Percentiles rank a stretch among this genome's conserved stretches.
Conservation (phyloP, 2,113 vertebrate genomes). For the Addax nasomaculatus region DNA sequence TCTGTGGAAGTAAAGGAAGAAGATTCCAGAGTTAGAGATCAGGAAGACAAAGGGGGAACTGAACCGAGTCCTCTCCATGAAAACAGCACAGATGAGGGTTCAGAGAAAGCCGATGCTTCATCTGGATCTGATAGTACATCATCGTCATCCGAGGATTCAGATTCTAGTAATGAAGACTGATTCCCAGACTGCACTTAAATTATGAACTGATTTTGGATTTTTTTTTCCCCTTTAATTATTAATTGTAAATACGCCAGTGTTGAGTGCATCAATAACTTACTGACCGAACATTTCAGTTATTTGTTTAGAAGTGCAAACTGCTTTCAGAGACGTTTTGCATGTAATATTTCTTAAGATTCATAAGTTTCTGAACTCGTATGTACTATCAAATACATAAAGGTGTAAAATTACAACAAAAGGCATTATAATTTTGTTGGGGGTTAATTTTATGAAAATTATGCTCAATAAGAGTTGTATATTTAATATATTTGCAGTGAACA, state of each 20-base stretch:
- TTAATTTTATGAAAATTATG: slow-evolving; percentile 99
- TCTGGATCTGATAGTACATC: slow-evolving; percentile 93
- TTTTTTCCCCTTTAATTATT: slow-evolving; percentile 83
- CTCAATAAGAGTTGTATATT: slow-evolving; percentile 97
- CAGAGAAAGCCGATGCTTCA: slow-evolving; percentile 92
- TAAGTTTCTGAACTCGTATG: slow-evolving; percentile 95
- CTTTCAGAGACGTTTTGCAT: slow-evolving; percentile 99
- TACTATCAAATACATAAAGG: slow-evolving; percentile 90
- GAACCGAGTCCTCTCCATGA: slow-evolving; percentile 86
- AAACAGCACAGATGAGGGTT: slow-evolving; percentile 96
- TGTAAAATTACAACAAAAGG: slow-evolving; percentile 97
- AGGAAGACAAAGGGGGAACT: slow-evolving; percentile 81
- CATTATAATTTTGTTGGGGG: slow-evolving; percentile 98
- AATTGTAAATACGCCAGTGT: slow-evolving; percentile 97
- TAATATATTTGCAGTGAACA: slow-evolving; percentile 99
- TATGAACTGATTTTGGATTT: slow-evolving; percentile 89
- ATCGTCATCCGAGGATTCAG: slow-evolving; percentile 91
- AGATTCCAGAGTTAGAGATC: slow-evolving; percentile 80
- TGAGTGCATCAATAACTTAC: slow-evolving; percentile 94
- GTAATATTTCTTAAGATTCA: slow-evolving; percentile 95
- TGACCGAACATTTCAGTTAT: slow-evolving; percentile 94
- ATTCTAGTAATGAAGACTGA: slow-evolving; percentile 98
- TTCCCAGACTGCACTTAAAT: slow-evolving; percentile 90
- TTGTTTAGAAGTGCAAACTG: slow-evolving; percentile 97
- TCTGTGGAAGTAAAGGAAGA: slow-evolving; percentile 79